These are phyloP conservation scores for Melanocharis versteri DNA, from an alignment of 2,113 vertebrate species.

Conservation along the genomic window DNA sequence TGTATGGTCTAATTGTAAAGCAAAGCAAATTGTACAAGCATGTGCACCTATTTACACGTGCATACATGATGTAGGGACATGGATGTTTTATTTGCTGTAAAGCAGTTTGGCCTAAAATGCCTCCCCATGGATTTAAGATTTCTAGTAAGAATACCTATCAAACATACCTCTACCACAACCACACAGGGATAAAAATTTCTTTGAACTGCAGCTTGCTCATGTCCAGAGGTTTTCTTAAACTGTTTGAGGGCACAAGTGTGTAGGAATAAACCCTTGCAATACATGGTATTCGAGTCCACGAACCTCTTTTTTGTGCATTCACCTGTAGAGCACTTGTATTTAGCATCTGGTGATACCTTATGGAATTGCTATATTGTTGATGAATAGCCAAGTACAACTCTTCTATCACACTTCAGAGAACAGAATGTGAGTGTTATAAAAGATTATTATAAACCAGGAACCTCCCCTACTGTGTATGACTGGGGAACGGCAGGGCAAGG, in stretches of 20 bases:
- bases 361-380: conserved; percentile 1
- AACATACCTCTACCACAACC: not conserved
- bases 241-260: not conserved
- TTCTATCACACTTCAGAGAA: conserved; percentile 49
- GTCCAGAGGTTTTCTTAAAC: not conserved
- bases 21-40: not conserved
- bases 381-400: conserved; percentile 35
- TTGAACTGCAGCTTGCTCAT: not conserved
- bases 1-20: not conserved
- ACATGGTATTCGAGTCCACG: not conserved
- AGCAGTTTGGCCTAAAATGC: not conserved
- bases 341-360: not conserved
- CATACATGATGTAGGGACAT: not conserved
- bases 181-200: not conserved
- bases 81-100: not conserved
- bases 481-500: not conserved
- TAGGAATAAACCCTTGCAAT: not conserved
- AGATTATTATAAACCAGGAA: conserved; percentile 27
- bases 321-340: not conserved
- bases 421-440: conserved; percentile 21
- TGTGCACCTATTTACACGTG: not conserved
- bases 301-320: not conserved
- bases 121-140: not conserved
- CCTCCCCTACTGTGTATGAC: not conserved
- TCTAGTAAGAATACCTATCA: not conserved